Percentiles rank a stretch among this genome's conserved stretches.
Conservation (phyloP, 2,113 vertebrate species). For the Ageneiosus marmoratus region DNA sequence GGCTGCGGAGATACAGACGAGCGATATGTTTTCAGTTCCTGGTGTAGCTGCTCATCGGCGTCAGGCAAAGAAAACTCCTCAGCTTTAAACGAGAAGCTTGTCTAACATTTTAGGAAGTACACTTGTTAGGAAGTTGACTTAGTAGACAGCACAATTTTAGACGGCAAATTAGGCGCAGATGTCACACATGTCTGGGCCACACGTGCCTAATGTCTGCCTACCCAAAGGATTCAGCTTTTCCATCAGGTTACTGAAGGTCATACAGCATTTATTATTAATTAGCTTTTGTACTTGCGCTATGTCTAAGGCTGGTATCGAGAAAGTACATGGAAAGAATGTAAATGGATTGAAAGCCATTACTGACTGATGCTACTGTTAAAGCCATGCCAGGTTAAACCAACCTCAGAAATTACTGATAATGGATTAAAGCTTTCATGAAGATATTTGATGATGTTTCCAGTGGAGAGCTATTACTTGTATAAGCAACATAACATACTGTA, state of each 20-base stretch:
- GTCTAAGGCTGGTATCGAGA: background rate
- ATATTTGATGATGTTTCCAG: background rate
- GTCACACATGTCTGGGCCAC: background rate
- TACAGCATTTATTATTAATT: conserved; percentile 29
- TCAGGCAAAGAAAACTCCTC: background rate
- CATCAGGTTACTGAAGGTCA: conserved; percentile 22
- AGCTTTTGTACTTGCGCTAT: background rate
- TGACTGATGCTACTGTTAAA: background rate
- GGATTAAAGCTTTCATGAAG: background rate
- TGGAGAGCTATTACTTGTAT: too few relatives aligned
- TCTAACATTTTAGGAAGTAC: conserved; percentile 20
- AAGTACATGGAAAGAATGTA: conserved; percentile 5
- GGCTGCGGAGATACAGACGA: background rate
- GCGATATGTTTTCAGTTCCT: conserved; percentile 11
- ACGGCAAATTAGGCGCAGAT: background rate
- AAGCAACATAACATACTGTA: too few relatives aligned
- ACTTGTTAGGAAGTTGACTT: background rate
- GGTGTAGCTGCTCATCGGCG: background rate
- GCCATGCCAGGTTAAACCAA: background rate
- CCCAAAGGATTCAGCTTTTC: conserved; percentile 18
- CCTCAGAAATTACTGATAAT: background rate
- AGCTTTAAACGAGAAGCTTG: background rate
- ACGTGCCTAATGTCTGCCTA: background rate
- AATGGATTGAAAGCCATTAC: conserved; percentile 11
- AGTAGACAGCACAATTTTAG: too few relatives aligned